Conservation (phyloP, 2,113 vertebrate species). For the Phrynosoma blainvillii region DNA sequence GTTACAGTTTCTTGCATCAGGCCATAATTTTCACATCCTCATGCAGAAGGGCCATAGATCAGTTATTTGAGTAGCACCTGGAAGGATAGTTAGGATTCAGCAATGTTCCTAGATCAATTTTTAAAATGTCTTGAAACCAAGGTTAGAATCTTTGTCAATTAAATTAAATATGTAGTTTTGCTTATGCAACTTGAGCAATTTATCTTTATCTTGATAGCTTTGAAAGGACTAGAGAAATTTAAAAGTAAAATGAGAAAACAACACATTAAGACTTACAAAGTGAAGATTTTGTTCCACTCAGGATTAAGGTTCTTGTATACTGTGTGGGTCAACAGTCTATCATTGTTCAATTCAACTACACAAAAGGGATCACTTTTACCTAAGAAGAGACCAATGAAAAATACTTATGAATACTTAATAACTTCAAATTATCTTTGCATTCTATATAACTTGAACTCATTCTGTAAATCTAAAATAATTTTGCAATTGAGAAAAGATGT, state of each 20-base stretch:
- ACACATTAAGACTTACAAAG: conserved; percentile 86
- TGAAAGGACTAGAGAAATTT: not conserved
- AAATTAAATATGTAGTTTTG: not conserved
- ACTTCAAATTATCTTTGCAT: not conserved
- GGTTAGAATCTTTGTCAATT: not conserved
- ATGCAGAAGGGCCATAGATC: not conserved
- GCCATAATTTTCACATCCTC: not conserved
- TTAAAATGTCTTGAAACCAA: not conserved
- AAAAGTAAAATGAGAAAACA: not conserved
- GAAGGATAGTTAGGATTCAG: not conserved
- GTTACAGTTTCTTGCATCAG: not conserved
- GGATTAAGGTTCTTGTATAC: conserved; percentile 98
- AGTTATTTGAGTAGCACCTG: not conserved
- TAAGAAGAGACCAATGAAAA: conserved; percentile 68
- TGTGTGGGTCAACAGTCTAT: conserved; percentile 94
- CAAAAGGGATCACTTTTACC: conserved; percentile 99
- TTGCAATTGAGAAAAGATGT: not conserved
- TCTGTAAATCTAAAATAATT: not conserved
- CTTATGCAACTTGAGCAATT: conserved; percentile 5
- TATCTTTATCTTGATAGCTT: not conserved
- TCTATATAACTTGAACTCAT: not conserved
- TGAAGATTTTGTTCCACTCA: conserved; percentile 99
- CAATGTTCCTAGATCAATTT: not conserved
- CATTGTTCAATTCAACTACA: conserved; percentile 96
- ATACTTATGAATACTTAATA: conserved; percentile 31